phyloP scores from a whole-genome alignment of 2,113 vertebrate genomes.

The Chionis minor region DNA sequence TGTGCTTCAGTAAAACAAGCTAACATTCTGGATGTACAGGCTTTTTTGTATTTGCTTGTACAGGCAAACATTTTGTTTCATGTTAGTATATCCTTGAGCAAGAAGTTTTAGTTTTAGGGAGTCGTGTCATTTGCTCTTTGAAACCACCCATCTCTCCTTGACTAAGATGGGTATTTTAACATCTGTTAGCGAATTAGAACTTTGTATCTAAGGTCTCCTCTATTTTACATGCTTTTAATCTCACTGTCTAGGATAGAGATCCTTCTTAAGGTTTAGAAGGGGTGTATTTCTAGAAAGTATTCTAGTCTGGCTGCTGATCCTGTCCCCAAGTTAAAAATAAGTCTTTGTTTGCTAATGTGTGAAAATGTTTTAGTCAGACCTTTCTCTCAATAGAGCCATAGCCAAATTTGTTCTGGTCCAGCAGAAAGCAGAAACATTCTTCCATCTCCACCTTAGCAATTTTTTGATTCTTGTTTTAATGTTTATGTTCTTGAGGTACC shows the following conservation, averaged over 20 bases:
- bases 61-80: neutral
- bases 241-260: neutral
- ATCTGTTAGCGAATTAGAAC: neutral
- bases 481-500: neutral
- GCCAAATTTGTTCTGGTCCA: neutral
- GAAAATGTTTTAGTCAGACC: neutral
- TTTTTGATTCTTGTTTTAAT: neutral
- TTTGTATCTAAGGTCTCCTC: neutral
- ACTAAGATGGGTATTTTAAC: neutral
- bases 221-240: neutral
- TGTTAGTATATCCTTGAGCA: neutral
- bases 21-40: neutral
- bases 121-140: neutral
- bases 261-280: neutral
- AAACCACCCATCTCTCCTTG: neutral
- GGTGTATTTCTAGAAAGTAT: neutral
- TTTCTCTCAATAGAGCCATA: neutral
- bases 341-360: neutral
- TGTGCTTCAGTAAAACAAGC: neutral
- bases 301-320: neutral
- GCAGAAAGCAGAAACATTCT: neutral
- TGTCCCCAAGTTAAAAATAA: neutral
- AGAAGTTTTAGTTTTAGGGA: neutral
- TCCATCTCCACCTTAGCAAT: rapidly evolving
- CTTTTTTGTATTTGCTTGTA: neutral